Conservation (phyloP, 2,113 vertebrate species). For the Okapia johnstoni region DNA sequence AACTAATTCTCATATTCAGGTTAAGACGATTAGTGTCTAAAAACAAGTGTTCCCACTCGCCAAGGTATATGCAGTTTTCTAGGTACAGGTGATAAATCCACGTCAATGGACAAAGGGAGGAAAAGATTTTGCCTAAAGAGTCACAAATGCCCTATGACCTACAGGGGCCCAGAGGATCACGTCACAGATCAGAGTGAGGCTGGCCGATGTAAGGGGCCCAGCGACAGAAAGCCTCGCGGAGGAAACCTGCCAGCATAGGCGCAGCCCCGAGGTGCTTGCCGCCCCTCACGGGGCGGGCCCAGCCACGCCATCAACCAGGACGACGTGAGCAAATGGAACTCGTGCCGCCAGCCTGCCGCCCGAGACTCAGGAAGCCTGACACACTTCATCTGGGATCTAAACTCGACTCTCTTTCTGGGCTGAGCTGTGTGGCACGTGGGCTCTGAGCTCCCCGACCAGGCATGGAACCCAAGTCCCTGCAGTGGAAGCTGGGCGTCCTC, state of each 20-base stretch:
- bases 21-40: not conserved
- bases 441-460: not conserved
- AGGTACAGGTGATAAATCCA: not conserved
- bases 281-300: rapidly evolving
- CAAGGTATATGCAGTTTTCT: not conserved
- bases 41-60: not conserved
- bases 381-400: not conserved
- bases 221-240: not conserved
- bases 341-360: not conserved
- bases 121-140: not conserved
- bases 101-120: not conserved
- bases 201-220: not conserved
- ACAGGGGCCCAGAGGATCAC: not conserved
- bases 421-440: not conserved
- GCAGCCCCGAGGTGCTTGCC: not conserved
- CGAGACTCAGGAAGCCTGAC: not conserved
- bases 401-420: not conserved
- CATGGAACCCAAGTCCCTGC: not conserved
- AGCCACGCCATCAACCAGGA: not conserved
- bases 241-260: not conserved
- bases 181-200: not conserved
- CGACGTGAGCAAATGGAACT: rapidly evolving
- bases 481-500: not conserved
- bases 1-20: not conserved
- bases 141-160: not conserved